These are phyloP conservation scores for Palythoa grandis DNA, from an alignment of 92 coral and sea anemone species.

Conservation along the genomic window DNA sequence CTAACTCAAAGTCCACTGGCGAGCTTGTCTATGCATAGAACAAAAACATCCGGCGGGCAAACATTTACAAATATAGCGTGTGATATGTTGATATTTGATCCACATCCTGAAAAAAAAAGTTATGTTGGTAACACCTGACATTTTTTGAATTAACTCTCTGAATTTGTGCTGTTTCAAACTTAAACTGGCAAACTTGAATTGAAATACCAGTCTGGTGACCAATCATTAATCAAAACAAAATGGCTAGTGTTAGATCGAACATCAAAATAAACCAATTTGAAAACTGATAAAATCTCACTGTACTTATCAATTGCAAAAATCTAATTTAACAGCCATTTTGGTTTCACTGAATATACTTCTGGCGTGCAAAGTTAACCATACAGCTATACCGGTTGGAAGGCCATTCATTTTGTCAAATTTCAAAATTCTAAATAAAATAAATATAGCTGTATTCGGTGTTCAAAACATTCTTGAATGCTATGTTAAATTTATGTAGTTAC, in stretches of 20 bases:
- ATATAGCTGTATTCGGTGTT: background rate
- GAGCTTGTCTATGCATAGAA: background rate
- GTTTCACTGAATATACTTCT: no score
- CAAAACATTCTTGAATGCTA: background rate
- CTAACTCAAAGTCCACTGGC: slow-evolving; percentile 26
- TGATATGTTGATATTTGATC: slow-evolving; percentile 1
- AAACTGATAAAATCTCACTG: background rate
- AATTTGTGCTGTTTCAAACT: no score
- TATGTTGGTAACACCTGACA: background rate
- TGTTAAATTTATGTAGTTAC: no score
- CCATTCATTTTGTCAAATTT: no score
- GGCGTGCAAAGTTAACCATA: no score
- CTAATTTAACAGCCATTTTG: no score
- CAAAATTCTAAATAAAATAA: no score
- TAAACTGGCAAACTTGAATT: background rate
- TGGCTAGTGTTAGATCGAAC: background rate
- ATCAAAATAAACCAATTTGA: background rate
- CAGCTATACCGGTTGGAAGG: no score
- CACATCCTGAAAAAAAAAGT: background rate
- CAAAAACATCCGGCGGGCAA: slow-evolving; percentile 12
- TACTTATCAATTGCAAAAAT: background rate
- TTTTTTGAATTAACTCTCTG: no score
- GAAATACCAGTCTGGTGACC: background rate
- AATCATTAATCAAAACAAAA: background rate
- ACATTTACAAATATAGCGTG: slow-evolving; percentile 9